phyloP scores from a whole-genome alignment of 1,140 invertebrate genomes.

The Lepidurus packardi region DNA sequence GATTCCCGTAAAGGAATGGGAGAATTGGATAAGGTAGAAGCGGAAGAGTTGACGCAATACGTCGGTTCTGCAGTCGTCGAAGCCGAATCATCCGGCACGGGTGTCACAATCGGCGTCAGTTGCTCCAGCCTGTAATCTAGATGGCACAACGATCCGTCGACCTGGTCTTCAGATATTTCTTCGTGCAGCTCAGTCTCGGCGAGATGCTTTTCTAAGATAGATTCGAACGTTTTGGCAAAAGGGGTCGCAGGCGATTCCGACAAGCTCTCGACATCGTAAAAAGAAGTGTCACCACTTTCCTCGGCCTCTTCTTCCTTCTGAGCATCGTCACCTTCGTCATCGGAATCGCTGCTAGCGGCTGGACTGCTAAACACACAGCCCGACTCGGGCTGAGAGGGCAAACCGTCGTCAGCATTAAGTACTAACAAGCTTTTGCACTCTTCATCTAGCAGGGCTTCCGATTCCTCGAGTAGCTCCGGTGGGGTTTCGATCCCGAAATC shows the following conservation, averaged over 20 bases:
- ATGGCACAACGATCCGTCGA: neutral
- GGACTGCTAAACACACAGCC: constrained; percentile 48
- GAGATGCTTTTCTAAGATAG: neutral
- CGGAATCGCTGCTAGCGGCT: constrained; percentile 33
- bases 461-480: constrained; percentile 25
- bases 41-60: constrained; percentile 20
- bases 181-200: neutral
- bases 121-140: neutral
- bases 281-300: constrained; percentile 36
- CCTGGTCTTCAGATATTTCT: neutral
- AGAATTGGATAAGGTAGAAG: constrained; percentile 11
- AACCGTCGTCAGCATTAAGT: constrained; percentile 33
- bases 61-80: constrained; percentile 18
- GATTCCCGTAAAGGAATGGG: neutral
- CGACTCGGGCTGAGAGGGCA: constrained; percentile 45
- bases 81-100: constrained; percentile 23
- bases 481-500: constrained; percentile 34
- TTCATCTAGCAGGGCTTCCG: constrained; percentile 30
- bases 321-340: constrained; percentile 26
- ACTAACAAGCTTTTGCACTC: constrained; percentile 36
- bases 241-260: constrained; percentile 29
- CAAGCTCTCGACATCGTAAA: constrained; percentile 32
- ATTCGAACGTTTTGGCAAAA: neutral
- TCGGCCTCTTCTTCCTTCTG: constrained; percentile 35
- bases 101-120: neutral